A percentile compares a stretch with the other conserved stretches of the same genome.
phyloP scores from a whole-genome alignment of 1,140 invertebrate species.

The Drosophila willistoni region DNA sequence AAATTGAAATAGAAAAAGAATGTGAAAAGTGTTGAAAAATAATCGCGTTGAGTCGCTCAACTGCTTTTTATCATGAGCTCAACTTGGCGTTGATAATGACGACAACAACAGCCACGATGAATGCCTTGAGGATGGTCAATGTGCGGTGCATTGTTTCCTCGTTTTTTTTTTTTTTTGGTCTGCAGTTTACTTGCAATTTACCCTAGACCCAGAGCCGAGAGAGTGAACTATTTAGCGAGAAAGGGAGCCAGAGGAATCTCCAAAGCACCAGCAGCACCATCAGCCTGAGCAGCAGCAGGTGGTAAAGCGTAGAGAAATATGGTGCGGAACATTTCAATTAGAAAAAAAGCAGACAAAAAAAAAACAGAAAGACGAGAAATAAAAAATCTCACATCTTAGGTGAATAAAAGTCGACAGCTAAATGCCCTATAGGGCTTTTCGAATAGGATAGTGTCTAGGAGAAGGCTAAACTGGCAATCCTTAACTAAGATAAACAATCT shows the following conservation, averaged over 20 bases:
- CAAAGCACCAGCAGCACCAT: conserved; percentile 22
- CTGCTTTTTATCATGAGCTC: conserved; percentile 74
- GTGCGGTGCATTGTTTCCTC: conserved; percentile 47
- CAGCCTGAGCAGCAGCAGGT: conserved; percentile 64
- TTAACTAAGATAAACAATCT: too few relatives aligned
- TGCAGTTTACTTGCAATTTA: conserved; percentile 68
- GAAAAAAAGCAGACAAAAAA: conserved; percentile 55
- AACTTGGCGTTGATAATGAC: conserved; percentile 77
- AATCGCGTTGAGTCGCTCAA: conserved; percentile 66
- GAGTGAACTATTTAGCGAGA: conserved; percentile 68
- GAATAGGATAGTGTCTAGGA: too few relatives aligned
- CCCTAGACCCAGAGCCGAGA: conserved; percentile 33
- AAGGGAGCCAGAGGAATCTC: conserved; percentile 37
- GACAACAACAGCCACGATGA: conserved; percentile 39
- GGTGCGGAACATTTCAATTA: conserved; percentile 78
- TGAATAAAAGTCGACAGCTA: not conserved
- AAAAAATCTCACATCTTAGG: not conserved
- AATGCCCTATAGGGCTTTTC: not conserved
- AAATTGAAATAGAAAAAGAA: conserved; percentile 30
- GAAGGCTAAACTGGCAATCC: too few relatives aligned
- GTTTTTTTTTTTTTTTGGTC: conserved; percentile 30
- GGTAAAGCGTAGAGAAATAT: conserved; percentile 80
- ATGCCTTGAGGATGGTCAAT: conserved; percentile 53
- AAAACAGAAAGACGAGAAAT: conserved; percentile 14
- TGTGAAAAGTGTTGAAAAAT: conserved; percentile 59